Evolutionary conservation across 2,888 invertebrate genomes (phyloP), one percentile per base, ranked within the genome.

Genomic region (Parnassius smintheus): DNA sequence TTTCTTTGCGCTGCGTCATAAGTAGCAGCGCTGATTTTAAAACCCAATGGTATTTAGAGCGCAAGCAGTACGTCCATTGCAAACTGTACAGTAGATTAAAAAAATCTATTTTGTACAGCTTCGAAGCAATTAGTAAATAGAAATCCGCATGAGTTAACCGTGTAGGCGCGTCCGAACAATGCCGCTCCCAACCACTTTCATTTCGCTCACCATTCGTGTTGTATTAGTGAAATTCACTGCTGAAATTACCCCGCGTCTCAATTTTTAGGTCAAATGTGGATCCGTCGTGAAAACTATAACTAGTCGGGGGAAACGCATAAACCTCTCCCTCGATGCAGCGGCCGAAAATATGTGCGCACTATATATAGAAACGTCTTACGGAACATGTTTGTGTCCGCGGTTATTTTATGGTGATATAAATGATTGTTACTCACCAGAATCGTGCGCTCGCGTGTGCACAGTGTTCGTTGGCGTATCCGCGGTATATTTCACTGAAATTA

Each of bases 401-500:
- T 52, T 35, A 13, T 65, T 53, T 46, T 22, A 35, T 51, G 51
- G 9, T 59, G 49, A 59, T 64, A 65, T 61, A 51, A 55, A 59
- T 56, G 48, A 55, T 68, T 60, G 66, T 65, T 64, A 83, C 91
- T 90, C 77, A 91, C 91, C 91, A 89, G 91, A 91, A 91, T 90
- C 90, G 78, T 78, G 83, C 91, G 89, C 85, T 85, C 79, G 88
- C 90, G 75, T 77, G 75, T 77, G 68, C 67, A 61, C 76, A 74
- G 73, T 78, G 80, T 80, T 83, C 77, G 76, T 73, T 75, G 81
- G 85, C 81, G 84, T 77, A 74, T 79, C 81, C 82, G 83, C 83
- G 82, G 84, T 81, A 70, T 86, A 82, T 86, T 85, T 86, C 86
- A 88, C 85, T 83, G 85, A 79, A 85, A 84, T 83, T 81, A 83